phyloP scores from a whole-genome alignment of 2,888 invertebrate genomes.

The Strigamia crassipes region DNA sequence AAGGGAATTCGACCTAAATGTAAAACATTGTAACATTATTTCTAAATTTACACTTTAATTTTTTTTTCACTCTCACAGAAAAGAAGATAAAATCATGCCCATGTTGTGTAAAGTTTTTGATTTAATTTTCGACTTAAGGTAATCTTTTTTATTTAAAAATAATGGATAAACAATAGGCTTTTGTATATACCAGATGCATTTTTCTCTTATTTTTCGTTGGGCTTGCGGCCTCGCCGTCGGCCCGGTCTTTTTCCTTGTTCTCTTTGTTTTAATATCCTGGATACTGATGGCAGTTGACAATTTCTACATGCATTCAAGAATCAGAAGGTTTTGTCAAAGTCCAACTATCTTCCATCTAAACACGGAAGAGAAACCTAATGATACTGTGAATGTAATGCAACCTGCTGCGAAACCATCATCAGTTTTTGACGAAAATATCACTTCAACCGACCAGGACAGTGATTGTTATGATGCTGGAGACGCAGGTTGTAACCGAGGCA shows the following conservation, averaged over 20 bases:
- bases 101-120: slow-evolving; percentile 2
- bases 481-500: neutral
- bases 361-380: neutral
- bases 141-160: too few relatives aligned
- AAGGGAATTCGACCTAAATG: neutral
- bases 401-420: neutral
- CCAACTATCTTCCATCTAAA: neutral
- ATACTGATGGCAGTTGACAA: neutral
- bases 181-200: neutral
- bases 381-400: neutral
- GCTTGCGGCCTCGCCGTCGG: neutral
- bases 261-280: neutral
- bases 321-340: neutral
- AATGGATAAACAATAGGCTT: too few relatives aligned
- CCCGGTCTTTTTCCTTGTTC: neutral
- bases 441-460: neutral
- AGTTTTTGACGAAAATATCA: neutral
- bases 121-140: neutral
- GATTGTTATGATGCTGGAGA: neutral
- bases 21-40: neutral
- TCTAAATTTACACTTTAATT: neutral
- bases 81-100: neutral
- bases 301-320: neutral
- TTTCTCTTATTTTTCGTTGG: slow-evolving; percentile 7
- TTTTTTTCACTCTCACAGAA: neutral